Evolutionary conservation across 2,113 vertebrate species (phyloP), one percentile per base, ranked within the genome.

Genomic region (Empidonax traillii): DNA sequence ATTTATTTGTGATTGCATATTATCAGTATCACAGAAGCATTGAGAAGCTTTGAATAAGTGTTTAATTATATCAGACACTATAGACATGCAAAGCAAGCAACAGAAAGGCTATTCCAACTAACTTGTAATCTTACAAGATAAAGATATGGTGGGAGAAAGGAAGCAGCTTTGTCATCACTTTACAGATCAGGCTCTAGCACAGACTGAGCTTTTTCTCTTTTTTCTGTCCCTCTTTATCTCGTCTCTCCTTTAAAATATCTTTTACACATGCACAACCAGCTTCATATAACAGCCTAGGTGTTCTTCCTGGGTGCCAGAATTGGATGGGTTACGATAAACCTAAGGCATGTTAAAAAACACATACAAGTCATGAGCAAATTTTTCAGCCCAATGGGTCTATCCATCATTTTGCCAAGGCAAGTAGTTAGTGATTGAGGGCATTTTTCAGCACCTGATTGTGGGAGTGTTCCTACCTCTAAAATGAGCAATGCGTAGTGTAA

Each of bases 1-100:
- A 78, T 93, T 83, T 92, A 85, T 86, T 94, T 94, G 81, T 91
- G 74, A 69, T 79, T 87, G 75, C 59, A 12, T 67, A 83, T 73
- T 85, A 77, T 85, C 83, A 90, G 21, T 91, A 46, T 76, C 80
- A 78, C 13, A 25, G 85, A 73, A 91, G 71, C 82, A 93, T 17
- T 88, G 71, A 91, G 77, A 59, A 82, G 58, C 35, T 93, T 33
- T 94, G 90, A 91, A 73, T 80, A 73, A 87, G 66, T 61, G 58
- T 87, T 81, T 87, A 85, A 83, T 94, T 87, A 6, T 94, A 80
- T 73, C 75, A 94, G 91, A 76, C 79, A 21, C 85, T 71, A 69
- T 80, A 69, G 87, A 93, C 78, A 83, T 86, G 87, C 71, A 89
- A 91, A 92, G 43, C 41, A 84, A 93, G 71, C 18, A 20, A 33